Evolutionary conservation across 2,888 invertebrate species (phyloP).

Genomic region (Drepanosiphum platanoidis): DNA sequence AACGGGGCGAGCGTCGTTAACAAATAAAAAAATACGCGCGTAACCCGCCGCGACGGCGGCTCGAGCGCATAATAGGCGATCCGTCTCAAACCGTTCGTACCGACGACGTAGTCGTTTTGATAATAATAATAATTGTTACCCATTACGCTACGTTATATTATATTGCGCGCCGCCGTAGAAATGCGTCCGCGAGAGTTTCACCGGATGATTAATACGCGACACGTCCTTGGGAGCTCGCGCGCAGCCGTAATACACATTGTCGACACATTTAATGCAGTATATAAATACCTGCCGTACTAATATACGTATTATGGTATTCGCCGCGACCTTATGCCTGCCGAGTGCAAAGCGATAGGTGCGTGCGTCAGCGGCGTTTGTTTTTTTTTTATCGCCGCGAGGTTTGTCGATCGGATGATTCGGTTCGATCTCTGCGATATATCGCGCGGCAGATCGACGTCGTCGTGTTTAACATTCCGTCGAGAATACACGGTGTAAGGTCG

Average conservation of each 20-base stretch:
- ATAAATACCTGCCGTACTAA: background rate
- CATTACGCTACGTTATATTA: background rate
- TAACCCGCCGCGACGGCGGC: no score
- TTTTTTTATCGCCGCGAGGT: background rate
- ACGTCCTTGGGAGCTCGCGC: background rate
- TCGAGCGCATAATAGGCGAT: background rate
- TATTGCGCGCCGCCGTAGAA: background rate
- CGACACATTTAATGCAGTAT: no score
- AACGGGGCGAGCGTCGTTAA: no score
- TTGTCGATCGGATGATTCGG: background rate
- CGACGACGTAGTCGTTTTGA: background rate
- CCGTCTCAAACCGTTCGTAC: background rate
- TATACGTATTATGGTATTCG: background rate
- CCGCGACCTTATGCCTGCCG: background rate
- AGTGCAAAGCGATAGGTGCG: background rate
- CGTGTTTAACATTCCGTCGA: no score
- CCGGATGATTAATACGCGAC: slow-evolving; percentile 9
- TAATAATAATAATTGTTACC: background rate
- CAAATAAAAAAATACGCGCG: no score
- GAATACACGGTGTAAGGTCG: no score
- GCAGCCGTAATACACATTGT: background rate
- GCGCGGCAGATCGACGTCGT: background rate
- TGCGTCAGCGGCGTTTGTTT: background rate
- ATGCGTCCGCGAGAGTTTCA: background rate
- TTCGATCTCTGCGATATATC: background rate